Evolutionary conservation across 2,888 invertebrate species (phyloP), one percentile per base, ranked within the genome.

Genomic region (Ctenicera cuprea): DNA sequence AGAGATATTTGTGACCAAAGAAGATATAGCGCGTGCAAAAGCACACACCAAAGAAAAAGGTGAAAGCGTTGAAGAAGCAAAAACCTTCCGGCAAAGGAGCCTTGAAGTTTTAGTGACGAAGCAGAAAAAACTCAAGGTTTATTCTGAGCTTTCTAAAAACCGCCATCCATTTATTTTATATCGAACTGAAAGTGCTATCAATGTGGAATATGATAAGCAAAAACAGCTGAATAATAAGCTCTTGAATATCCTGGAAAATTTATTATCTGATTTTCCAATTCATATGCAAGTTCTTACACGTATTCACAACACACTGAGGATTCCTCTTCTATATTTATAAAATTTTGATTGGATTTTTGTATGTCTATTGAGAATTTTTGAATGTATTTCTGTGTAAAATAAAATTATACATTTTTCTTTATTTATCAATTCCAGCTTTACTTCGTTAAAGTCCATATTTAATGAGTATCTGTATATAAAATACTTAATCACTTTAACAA

Each of bases 101-200:
- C 86, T 91, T 73, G 90, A 91, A 82, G 83, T 89, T 69, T 81
- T 95, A 18, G 90, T 94, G 0, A 90, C 92, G 59, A 90, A 91
- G 79, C 95, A 95, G 83, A 91, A 92, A 33, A 91, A 93, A 75
- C 90, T 92, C 33, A 90, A 88, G 76, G 89, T 93, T 79, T 89
- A 93, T 67, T 81, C 87, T 0, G 88, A 88, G 1, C 87, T 91
- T 0, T 83, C 89, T 0, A 89, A 89, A 22, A 84, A 85, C 0
- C 82, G 85, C 20, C 81, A 76, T 20, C 85, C 85, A 0, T 84
- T 77, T 66, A 73, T 81, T 3, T 33, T 83, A 4, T 84, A 83
- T 76, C 82, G 82, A 43, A 83, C 83, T 8, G 90, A 91, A 71
- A 79, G 87, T 0, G 79, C 87, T 0, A 84, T 93, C 7, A 86